These are phyloP conservation scores for Anomalospiza imberbis DNA, from an alignment of 2,797 vertebrate genomes.

Conservation along the genomic window DNA sequence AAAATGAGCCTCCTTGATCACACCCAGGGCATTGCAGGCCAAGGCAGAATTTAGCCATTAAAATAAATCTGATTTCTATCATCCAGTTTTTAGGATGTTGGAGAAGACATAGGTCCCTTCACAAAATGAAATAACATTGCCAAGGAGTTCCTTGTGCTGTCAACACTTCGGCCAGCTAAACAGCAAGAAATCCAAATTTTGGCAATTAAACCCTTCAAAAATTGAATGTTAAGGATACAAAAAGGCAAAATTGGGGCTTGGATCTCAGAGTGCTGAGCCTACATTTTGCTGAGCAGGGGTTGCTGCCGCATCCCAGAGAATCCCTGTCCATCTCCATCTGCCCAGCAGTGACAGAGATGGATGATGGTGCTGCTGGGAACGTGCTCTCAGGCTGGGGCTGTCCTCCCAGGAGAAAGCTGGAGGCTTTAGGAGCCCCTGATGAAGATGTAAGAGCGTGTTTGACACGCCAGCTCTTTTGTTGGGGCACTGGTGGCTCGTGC, in stretches of 20 bases:
- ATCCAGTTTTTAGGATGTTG: background rate
- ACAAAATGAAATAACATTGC: background rate
- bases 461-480: slow-evolving; percentile 1
- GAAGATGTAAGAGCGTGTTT: slow-evolving; percentile 40
- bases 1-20: background rate
- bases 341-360: background rate
- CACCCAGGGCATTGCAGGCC: background rate
- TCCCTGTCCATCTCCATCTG: background rate
- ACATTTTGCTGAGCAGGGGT: background rate
- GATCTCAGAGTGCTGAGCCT: background rate
- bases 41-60: background rate
- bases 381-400: background rate
- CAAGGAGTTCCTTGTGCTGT: fast-evolving
- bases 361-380: background rate
- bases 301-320: background rate
- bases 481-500: background rate
- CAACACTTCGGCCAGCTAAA: background rate
- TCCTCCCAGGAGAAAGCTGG: background rate
- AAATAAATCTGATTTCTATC: background rate
- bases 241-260: background rate
- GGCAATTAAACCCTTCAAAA: background rate
- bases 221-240: background rate
- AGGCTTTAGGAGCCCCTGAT: background rate
- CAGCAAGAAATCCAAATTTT: fast-evolving
- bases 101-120: background rate